Evolutionary conservation across 2,888 invertebrate species (phyloP), one percentile per base, ranked within the genome.

Genomic region (Erebia epiphron): DNA sequence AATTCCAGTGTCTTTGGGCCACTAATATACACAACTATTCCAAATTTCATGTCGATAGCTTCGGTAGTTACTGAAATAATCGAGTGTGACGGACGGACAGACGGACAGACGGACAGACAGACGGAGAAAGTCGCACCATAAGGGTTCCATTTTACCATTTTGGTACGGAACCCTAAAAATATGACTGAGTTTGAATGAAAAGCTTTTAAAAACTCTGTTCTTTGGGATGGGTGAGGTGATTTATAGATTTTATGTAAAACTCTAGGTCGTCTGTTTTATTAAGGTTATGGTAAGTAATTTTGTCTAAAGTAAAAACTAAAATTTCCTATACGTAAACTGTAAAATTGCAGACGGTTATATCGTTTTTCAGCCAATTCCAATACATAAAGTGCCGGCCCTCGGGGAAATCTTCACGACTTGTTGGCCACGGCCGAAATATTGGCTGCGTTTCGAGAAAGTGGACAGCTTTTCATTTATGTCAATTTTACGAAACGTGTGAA

Each of bases 381-480:
- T 49, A 62, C 14, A 62, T 58, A 62, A 18, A 46, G 21, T 18
- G 18, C 16, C 5, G 14, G 21, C 46, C 61, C 61, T 18, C 9
- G 46, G 61, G 61, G 61, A 62, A 62, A 62, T 62, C 61, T 62
- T 62, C 46, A 61, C 61, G 61, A 49, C 46, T 49, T 62, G 61
- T 49, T 21, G 61, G 16, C 9, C 58, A 41, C 13, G 43, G 46
- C 61, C 46, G 14, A 62, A 62, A 62, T 49, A 43, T 62, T 46
- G 21, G 7, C 7, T 21, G 46, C 21, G 8, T 62, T 62, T 18
- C 21, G 8, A 13, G 46, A 62, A 62, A 62, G 61, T 62, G 61
- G 61, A 62, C 61, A 18, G 16, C 61, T 18, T 62, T 62, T 62
- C n/a, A 62, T 49, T 62, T 62, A 14, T 62, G 61, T 21, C 46